A percentile compares a stretch with the other conserved stretches of the same genome.
phyloP scores from a whole-genome alignment of 2,113 vertebrate species.

The Ciconia stormi region DNA sequence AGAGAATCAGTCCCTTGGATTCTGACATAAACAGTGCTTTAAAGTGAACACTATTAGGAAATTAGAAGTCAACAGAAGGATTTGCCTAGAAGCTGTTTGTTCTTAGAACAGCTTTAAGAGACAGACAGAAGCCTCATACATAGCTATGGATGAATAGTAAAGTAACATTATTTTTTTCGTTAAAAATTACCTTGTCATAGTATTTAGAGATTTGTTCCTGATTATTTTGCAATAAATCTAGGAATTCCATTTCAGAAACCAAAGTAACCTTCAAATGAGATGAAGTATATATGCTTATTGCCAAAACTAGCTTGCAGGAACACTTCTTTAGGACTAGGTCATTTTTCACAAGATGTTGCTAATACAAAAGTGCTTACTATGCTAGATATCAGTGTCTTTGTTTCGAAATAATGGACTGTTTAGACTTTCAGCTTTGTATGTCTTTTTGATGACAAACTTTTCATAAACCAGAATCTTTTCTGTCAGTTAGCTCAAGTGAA shows the following conservation, averaged over 20 bases:
- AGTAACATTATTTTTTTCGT: neutral
- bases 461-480: neutral
- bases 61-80: neutral
- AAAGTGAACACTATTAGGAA: neutral
- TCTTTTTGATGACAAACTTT: neutral
- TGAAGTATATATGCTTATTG: neutral
- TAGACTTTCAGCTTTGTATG: neutral
- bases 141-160: neutral
- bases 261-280: neutral
- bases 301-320: neutral
- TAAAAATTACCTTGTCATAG: neutral
- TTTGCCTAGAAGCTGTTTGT: neutral
- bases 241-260: neutral
- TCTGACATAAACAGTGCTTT: neutral
- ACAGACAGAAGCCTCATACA: neutral
- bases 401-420: neutral
- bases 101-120: neutral
- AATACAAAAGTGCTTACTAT: neutral
- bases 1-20: neutral
- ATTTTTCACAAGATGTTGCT: neutral
- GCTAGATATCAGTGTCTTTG: neutral
- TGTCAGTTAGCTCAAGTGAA: neutral
- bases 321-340: neutral
- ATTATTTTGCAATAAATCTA: slow-evolving; percentile 6
- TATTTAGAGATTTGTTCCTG: slow-evolving; percentile 1